phyloP scores from a whole-genome alignment of 2,888 invertebrate genomes.

The Camptogramma bilineatum region DNA sequence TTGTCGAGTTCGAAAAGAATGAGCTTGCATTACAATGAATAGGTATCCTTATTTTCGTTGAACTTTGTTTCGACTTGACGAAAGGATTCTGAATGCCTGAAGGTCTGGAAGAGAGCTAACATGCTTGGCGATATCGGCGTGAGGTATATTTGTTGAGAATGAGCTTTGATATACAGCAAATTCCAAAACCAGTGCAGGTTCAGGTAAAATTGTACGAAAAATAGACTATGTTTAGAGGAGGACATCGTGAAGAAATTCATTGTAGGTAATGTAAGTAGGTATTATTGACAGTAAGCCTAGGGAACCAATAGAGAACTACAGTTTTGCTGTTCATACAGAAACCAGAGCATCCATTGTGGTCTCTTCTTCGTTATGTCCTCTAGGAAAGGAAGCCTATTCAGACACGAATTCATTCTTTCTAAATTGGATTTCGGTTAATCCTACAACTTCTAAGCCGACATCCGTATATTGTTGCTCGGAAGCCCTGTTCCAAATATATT shows the following conservation, averaged over 20 bases:
- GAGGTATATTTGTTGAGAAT: background rate
- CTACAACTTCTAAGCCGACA: constrained; percentile 43
- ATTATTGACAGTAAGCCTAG: background rate
- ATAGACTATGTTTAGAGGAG: too few species aligned
- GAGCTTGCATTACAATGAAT: background rate
- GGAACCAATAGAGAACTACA: background rate
- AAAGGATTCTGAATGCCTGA: background rate
- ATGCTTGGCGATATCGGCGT: background rate
- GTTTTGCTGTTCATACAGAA: constrained; percentile 4
- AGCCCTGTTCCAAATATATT: constrained; percentile 77
- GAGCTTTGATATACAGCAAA: too few species aligned
- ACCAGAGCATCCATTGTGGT: constrained; percentile 13
- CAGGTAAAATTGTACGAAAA: too few species aligned
- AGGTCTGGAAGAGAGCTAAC: background rate
- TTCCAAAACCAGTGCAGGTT: too few species aligned
- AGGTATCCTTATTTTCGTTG: background rate
- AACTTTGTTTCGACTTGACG: background rate
- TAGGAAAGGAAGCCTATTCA: constrained; percentile 28
- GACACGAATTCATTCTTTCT: constrained; percentile 31
- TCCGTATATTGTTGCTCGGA: constrained; percentile 61
- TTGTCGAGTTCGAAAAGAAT: background rate
- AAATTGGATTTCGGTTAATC: constrained; percentile 46
- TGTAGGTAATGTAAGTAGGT: too few species aligned
- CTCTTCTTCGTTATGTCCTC: constrained; percentile 19
- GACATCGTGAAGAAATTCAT: too few species aligned